A percentile compares a stretch with the other conserved stretches of the same genome.
Conservation (phyloP, 2,888 invertebrate genomes). For the Ophion ventricosus region DNA sequence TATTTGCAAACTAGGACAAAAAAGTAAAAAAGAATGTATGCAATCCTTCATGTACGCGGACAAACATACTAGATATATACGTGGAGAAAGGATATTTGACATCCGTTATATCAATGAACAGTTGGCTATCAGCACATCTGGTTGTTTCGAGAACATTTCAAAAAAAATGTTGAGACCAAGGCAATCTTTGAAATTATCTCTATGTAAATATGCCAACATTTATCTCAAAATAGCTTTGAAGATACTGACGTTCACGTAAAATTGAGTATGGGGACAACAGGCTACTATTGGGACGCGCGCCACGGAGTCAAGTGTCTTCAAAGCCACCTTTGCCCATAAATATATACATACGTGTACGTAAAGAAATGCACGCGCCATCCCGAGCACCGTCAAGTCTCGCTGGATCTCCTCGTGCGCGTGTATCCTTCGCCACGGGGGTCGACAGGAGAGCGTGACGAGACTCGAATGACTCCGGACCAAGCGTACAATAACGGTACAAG, state of each 20-base stretch:
- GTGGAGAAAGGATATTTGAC: not conserved
- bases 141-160: not conserved
- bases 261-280: not conserved
- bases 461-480: conserved; percentile 39
- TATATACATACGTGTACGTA: not conserved
- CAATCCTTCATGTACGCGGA: not conserved
- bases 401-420: conserved; percentile 33
- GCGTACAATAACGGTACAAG: conserved; percentile 44
- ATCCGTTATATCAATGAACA: not conserved
- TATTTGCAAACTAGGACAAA: not conserved
- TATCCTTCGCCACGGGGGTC: conserved; percentile 51
- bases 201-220: not conserved
- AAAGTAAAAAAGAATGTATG: conserved; percentile 13
- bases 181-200: not conserved
- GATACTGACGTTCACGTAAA: not conserved
- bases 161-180: not conserved
- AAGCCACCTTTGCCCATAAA: not conserved
- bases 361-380: conserved; percentile 41
- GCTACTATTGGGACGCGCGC: not conserved
- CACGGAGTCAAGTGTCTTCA: not conserved
- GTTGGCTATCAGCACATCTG: not conserved
- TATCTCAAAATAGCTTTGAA: not conserved
- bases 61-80: not conserved
- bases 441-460: conserved; percentile 52
- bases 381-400: conserved; percentile 35